A percentile compares a stretch with the other conserved stretches of the same genome.
These are phyloP conservation scores for Maniola jurtina DNA, from an alignment of 1,140 invertebrate species.

Conservation along the genomic window DNA sequence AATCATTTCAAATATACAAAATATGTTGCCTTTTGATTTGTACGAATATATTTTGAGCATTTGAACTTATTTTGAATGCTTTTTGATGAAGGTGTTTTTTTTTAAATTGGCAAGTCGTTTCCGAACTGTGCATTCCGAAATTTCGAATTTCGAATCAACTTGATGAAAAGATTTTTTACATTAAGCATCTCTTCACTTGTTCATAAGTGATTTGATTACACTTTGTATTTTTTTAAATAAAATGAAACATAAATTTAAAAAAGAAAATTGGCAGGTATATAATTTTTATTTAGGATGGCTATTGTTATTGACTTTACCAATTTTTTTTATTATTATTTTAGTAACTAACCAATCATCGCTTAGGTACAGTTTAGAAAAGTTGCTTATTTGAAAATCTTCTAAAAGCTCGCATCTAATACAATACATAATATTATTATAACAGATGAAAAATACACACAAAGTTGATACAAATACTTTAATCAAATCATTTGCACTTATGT, in stretches of 20 bases:
- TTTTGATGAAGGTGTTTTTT: not conserved
- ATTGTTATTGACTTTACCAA: too few relatives aligned
- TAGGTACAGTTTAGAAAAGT: too few relatives aligned
- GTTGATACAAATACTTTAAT: not conserved
- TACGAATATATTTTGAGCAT: conserved; percentile 12
- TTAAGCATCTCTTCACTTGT: not conserved
- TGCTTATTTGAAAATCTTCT: too few relatives aligned
- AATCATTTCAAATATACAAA: not conserved
- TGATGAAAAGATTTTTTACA: not conserved
- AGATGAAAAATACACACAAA: not conserved
- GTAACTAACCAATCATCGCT: too few relatives aligned
- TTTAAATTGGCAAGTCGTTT: not conserved
- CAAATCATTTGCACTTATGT: not conserved
- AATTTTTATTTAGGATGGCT: too few relatives aligned
- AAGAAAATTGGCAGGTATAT: too few relatives aligned
- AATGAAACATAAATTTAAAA: too few relatives aligned
- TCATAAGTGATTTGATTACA: too few relatives aligned
- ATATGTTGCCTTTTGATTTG: conserved; percentile 10
- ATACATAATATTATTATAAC: not conserved
- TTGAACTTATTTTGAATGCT: conserved; percentile 7
- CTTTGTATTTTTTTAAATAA: too few relatives aligned
- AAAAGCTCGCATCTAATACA: not conserved
- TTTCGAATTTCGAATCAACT: not conserved
- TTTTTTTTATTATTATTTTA: too few relatives aligned
- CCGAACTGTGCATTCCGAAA: not conserved